Conservation (phyloP, 2,888 invertebrate genomes). For the Agrochola litura region DNA sequence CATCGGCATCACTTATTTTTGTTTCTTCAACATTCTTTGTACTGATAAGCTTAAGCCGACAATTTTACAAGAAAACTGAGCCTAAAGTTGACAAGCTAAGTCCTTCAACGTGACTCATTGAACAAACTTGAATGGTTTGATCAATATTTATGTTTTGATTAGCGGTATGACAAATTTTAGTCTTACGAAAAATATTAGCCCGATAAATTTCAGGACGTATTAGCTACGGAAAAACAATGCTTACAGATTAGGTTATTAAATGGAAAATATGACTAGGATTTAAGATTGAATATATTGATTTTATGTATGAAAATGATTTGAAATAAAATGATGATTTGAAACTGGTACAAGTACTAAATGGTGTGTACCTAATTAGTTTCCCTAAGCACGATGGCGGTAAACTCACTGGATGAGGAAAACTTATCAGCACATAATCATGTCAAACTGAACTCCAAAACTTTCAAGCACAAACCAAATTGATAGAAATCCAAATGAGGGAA, state of each 20-base stretch:
- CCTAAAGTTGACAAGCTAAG: constrained; percentile 27
- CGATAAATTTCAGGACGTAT: neutral
- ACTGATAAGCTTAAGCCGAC: constrained; percentile 12
- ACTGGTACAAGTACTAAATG: neutral
- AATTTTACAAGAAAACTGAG: constrained; percentile 21
- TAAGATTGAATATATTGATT: too few species aligned
- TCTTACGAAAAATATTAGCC: neutral
- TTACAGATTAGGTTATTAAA: neutral
- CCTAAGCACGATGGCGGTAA: neutral
- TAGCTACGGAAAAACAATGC: neutral
- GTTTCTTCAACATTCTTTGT: neutral
- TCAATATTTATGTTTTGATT: constrained; percentile 28
- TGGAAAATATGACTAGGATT: neutral
- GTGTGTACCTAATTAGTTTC: neutral
- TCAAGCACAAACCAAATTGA: constrained; percentile 8
- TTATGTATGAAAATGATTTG: too few species aligned
- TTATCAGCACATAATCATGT: constrained; percentile 4
- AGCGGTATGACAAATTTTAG: neutral
- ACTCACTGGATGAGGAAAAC: neutral
- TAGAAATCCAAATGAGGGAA: constrained; percentile 14
- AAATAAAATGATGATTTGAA: too few species aligned
- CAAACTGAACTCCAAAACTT: neutral
- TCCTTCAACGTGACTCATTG: constrained; percentile 22
- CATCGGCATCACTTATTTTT: constrained; percentile 2
- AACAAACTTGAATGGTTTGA: constrained; percentile 3